Conservation (phyloP, 1,140 invertebrate species). For the Saxidomus purpurata region DNA sequence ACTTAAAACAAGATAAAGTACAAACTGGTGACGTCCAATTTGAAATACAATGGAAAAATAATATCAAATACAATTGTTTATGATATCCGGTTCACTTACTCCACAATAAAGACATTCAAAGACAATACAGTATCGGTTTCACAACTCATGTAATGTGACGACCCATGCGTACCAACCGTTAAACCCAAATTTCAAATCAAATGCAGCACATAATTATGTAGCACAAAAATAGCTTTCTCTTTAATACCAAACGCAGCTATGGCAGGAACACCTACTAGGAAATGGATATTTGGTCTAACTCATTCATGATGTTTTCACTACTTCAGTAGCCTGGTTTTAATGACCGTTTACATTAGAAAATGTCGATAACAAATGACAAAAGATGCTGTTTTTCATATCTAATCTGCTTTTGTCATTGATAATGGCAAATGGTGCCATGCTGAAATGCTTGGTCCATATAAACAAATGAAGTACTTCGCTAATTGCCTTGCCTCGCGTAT, state of each 20-base stretch:
- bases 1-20: no score
- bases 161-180: no score
- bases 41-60: no score
- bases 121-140: no score
- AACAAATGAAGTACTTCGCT: constrained; percentile 9
- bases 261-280: not conserved
- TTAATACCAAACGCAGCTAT: not conserved
- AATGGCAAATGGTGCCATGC: constrained; percentile 14
- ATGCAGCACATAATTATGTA: no score
- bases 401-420: constrained; percentile 32
- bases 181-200: no score
- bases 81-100: no score
- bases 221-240: not conserved
- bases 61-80: no score
- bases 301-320: not conserved
- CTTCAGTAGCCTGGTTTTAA: not conserved
- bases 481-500: constrained; percentile 2
- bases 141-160: no score
- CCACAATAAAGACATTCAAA: no score
- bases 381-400: not conserved
- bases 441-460: constrained; percentile 6
- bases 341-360: constrained; percentile 1
- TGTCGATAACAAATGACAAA: constrained; percentile 20
- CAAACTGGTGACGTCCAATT: no score
- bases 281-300: not conserved